phyloP scores from a whole-genome alignment of 2,113 vertebrate genomes.

The Burhinus oedicnemus region DNA sequence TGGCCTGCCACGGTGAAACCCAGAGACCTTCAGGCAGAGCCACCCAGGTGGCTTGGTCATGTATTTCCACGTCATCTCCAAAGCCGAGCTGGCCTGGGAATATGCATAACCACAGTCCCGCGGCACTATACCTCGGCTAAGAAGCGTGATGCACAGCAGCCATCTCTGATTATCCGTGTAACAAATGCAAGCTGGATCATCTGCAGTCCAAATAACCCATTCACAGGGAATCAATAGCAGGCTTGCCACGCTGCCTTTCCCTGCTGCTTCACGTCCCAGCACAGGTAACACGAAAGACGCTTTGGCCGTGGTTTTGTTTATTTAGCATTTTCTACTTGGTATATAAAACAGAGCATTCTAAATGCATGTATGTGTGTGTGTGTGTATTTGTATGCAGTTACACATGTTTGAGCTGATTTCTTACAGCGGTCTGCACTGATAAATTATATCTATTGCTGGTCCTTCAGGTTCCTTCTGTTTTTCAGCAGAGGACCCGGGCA shows the following conservation, averaged over 20 bases:
- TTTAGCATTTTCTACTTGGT: background rate
- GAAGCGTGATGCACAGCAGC: background rate
- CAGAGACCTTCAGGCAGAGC: background rate
- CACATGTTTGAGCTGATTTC: background rate
- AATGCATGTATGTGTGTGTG: background rate
- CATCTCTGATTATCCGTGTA: background rate
- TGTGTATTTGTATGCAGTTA: background rate
- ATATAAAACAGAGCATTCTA: background rate
- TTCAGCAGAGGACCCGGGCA: background rate
- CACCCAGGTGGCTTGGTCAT: background rate
- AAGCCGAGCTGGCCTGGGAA: background rate
- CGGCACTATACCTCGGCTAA: background rate
- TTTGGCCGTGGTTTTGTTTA: background rate
- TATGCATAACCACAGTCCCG: background rate
- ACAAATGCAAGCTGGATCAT: background rate
- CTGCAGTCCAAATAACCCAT: background rate
- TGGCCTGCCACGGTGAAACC: background rate
- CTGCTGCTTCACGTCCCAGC: background rate
- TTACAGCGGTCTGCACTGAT: background rate
- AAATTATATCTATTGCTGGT: background rate
- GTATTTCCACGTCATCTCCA: rapidly evolving
- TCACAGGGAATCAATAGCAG: background rate
- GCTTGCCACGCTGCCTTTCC: background rate
- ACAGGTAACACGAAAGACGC: background rate
- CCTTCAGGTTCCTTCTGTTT: background rate